Percentiles rank a stretch among this genome's conserved stretches.
phyloP scores from a whole-genome alignment of 2,888 invertebrate species.

The Julus scanicus region DNA sequence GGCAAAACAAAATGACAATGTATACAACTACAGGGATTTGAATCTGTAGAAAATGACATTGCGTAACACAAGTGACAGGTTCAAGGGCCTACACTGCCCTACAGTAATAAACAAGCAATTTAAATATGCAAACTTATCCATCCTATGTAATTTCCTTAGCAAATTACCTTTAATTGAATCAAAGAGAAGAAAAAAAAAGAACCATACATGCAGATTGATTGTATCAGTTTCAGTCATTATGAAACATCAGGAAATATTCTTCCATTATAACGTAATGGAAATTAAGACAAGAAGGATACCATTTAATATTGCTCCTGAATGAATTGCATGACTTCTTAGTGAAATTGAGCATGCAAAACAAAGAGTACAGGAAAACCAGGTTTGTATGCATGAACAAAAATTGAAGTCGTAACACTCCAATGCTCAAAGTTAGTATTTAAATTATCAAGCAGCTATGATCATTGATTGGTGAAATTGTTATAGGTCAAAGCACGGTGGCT shows the following conservation, averaged over 20 bases:
- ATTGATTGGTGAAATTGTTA: background rate
- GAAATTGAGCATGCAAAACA: background rate
- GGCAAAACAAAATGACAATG: background rate
- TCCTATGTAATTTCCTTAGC: too few species aligned
- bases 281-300: background rate
- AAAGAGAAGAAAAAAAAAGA: too few species aligned
- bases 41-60: background rate
- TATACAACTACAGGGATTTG: background rate
- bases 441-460: background rate
- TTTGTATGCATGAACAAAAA: too few species aligned
- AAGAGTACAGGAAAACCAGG: background rate
- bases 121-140: background rate
- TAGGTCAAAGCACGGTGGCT: background rate
- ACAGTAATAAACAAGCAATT: background rate
- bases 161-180: too few species aligned
- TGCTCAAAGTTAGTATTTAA: background rate
- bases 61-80: background rate
- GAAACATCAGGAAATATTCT: conserved; percentile 1
- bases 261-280: background rate
- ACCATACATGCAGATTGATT: too few species aligned
- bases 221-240: background rate
- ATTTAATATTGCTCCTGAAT: background rate
- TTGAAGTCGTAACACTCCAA: background rate
- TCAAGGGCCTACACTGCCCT: conserved; percentile 19
- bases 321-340: background rate